Percentiles rank a stretch among this genome's conserved stretches.
These are phyloP conservation scores for Dromaius novaehollandiae DNA, from an alignment of 2,113 vertebrate genomes.

Conservation along the genomic window DNA sequence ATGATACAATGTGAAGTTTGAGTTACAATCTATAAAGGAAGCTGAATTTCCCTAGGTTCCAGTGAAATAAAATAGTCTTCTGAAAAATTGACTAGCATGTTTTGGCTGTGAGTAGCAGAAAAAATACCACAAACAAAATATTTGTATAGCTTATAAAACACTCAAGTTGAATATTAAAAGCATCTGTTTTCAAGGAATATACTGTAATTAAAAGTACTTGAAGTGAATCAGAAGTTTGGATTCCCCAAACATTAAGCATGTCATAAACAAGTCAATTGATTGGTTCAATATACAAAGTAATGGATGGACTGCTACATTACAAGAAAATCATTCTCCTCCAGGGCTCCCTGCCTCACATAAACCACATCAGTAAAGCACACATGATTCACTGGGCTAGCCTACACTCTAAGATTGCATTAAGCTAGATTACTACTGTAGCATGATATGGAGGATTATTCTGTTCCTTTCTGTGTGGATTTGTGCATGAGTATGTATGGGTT, in stretches of 20 bases:
- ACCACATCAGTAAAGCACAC: slow-evolving; percentile 49
- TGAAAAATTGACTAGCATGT: slow-evolving; percentile 57
- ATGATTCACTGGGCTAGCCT: slow-evolving; percentile 39
- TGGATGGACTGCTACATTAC: slow-evolving; percentile 36
- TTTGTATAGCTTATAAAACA: slow-evolving; percentile 75
- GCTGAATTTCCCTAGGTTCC: slow-evolving; percentile 16
- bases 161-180: slow-evolving; percentile 72
- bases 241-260: slow-evolving; percentile 64
- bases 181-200: slow-evolving; percentile 74
- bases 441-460: neutral
- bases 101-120: slow-evolving; percentile 69
- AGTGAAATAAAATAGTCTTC: slow-evolving; percentile 59
- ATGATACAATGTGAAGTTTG: neutral
- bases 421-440: slow-evolving; percentile 22
- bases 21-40: neutral
- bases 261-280: slow-evolving; percentile 65
- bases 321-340: slow-evolving; percentile 37
- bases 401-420: slow-evolving; percentile 25
- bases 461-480: neutral
- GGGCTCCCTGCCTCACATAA: slow-evolving; percentile 27
- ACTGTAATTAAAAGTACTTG: slow-evolving; percentile 71
- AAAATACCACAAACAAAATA: slow-evolving; percentile 75
- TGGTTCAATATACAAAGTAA: slow-evolving; percentile 56
- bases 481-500: neutral
- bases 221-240: slow-evolving; percentile 69